Evolutionary conservation across 2,888 invertebrate species (phyloP).

Genomic region (Stegophylla sp.): DNA sequence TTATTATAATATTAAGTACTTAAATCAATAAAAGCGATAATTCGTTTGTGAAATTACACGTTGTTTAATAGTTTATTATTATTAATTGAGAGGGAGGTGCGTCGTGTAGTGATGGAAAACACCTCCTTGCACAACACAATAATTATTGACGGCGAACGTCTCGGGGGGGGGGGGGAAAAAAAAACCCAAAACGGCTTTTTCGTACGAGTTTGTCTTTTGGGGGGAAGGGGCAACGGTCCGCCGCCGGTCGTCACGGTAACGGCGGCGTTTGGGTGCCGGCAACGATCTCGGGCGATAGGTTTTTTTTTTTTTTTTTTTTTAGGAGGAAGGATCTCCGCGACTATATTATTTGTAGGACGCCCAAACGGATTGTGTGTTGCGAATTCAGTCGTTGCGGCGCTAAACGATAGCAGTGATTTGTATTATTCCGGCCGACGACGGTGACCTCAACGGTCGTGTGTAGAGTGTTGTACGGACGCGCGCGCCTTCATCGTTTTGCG

Average conservation of each 20-base stretch:
- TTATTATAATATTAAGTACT: too few relatives aligned
- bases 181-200: neutral
- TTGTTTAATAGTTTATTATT: too few relatives aligned
- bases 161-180: too few relatives aligned
- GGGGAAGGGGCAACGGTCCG: conserved; percentile 10
- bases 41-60: too few relatives aligned
- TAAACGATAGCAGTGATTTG: conserved; percentile 44
- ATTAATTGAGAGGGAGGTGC: too few relatives aligned
- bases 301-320: too few relatives aligned
- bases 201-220: neutral
- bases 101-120: too few relatives aligned
- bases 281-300: conserved; percentile 33
- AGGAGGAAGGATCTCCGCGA: conserved; percentile 56
- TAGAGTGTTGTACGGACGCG: too few relatives aligned
- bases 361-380: conserved; percentile 47
- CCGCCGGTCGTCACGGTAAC: conserved; percentile 26
- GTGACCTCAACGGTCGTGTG: conserved; percentile 54
- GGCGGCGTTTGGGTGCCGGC: conserved; percentile 38
- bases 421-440: conserved; percentile 52
- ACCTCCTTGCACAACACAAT: neutral
- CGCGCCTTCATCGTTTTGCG: conserved; percentile 22
- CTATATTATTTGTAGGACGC: conserved; percentile 59
- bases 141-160: neutral
- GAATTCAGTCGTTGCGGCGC: conserved; percentile 53
- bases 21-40: too few relatives aligned